A percentile compares a stretch with the other conserved stretches of the same genome.
These are phyloP conservation scores for Thelaira solivaga DNA, from an alignment of 2,888 invertebrate genomes.

Conservation along the genomic window DNA sequence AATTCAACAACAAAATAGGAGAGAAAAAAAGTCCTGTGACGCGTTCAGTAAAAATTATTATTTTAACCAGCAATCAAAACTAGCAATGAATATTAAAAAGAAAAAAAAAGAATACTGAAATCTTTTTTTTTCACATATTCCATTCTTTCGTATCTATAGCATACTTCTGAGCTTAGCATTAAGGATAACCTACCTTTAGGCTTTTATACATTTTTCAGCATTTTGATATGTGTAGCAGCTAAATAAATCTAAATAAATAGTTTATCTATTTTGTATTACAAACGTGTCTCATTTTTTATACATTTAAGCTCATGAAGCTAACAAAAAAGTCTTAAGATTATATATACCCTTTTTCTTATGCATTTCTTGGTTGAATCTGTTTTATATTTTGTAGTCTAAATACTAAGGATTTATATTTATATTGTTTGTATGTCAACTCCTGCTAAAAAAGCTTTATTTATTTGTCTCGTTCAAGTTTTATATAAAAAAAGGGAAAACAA, in stretches of 20 bases:
- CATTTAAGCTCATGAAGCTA: not conserved
- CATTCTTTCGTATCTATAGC: too few species aligned
- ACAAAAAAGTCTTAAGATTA: constrained; percentile 23
- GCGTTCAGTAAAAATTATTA: too few species aligned
- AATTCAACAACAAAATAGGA: too few species aligned
- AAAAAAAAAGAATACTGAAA: too few species aligned
- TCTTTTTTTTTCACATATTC: too few species aligned
- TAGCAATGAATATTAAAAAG: too few species aligned
- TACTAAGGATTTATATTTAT: constrained; percentile 28
- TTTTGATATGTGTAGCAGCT: too few species aligned
- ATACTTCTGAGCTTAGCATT: too few species aligned
- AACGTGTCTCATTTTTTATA: constrained; percentile 1
- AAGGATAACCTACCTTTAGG: too few species aligned
- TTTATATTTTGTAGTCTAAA: constrained; percentile 8
- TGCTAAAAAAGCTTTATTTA: not conserved
- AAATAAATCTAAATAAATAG: not conserved
- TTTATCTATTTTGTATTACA: not conserved
- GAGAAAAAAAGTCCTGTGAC: too few species aligned
- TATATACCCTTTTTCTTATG: constrained; percentile 5
- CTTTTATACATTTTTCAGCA: too few species aligned
- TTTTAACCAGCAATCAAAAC: too few species aligned
- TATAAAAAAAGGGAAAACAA: not conserved
- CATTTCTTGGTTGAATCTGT: not conserved
- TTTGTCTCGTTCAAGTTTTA: not conserved
- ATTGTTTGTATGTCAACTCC: not conserved